Base-by-base conservation (phyloP, 2,797 vertebrate genomes). In the Ateles fusciceps region DNA sequence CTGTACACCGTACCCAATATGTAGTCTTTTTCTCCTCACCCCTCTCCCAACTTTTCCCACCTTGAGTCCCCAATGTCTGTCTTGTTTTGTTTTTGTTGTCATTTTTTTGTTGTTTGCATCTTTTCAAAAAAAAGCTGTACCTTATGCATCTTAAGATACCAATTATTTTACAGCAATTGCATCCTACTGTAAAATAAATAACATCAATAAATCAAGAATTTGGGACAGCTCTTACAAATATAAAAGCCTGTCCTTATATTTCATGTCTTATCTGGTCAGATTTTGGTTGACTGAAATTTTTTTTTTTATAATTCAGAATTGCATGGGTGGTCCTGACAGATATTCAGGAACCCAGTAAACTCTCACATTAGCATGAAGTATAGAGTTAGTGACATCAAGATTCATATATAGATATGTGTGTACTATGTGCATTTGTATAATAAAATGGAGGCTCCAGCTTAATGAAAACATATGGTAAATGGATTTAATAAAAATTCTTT, bases 401-500 rank as follows among this genome's bases (percentile, higher is more conserved):
- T 85, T 19, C 68, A 11, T 55, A 57, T 17, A 44, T 79, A 83
- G 48, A 48, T 85, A 92, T 50, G 28, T 90, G 71, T 61, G 30
- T 89, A 44, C 15, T 95, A 0, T 64, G 59, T 64, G 83, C 71
- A 44, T 88, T 68, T 93, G 7, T 94, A 46, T 90, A 92, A 85
- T 50, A 76, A 89, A 92, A 93, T 33, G 19, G 94, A 94, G 44
- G 61, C 44, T 92, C 44, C 72, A 48, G 42, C 48, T 91, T 83
- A 96, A 95, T 57, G 50, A 71, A 96, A 97, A 78, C 95, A 96
- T 93, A 72, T 95, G 92, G 88, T 2, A 94, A 89, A 64, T 91
- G 44, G 71, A 95, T 94, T 97, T 91, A 76, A 44, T 91, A 93
- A 96, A 96, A 85, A 96, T 75, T 84, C 24, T 64, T 72, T 97